Percentiles rank a stretch among this genome's conserved stretches.
phyloP scores from a whole-genome alignment of 35 echinoderm and acorn worm genomes.

The Apostichopus californicus region DNA sequence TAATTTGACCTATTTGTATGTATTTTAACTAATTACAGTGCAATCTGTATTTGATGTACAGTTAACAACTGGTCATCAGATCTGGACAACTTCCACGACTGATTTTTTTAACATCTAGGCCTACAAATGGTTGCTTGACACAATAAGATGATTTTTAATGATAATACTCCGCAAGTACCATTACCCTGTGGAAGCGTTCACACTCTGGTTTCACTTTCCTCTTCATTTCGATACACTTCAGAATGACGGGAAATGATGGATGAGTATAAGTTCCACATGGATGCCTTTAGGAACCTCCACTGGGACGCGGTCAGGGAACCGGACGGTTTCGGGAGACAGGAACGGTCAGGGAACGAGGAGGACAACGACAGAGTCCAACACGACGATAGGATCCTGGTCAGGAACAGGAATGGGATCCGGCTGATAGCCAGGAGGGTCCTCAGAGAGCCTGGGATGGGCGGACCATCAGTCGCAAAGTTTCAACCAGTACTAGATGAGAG shows the following conservation, averaged over 20 bases:
- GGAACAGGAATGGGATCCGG: constrained; percentile 26
- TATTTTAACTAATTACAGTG: too few species aligned
- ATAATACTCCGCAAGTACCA: too few species aligned
- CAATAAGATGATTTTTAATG: too few species aligned
- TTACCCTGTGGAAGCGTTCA: too few species aligned
- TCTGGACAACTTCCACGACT: too few species aligned
- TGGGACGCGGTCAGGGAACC: background rate
- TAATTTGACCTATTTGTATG: too few species aligned
- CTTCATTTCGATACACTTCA: background rate
- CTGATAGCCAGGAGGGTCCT: constrained; percentile 32
- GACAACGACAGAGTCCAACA: constrained; percentile 36
- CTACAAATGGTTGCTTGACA: too few species aligned
- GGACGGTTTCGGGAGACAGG: constrained; percentile 21
- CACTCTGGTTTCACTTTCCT: too few species aligned
- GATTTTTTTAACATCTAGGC: too few species aligned
- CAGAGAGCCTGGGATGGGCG: constrained; percentile 1
- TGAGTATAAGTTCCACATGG: background rate
- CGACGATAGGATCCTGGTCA: constrained; percentile 22
- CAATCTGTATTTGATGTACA: too few species aligned
- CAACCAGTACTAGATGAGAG: constrained; percentile 60
- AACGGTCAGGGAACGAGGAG: background rate
- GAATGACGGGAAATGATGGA: constrained; percentile 32
- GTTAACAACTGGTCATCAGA: too few species aligned
- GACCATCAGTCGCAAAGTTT: constrained; percentile 55
- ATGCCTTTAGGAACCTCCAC: background rate